Percentiles rank a stretch among this genome's conserved stretches.
Evolutionary conservation across 2,888 invertebrate genomes (phyloP).

Genomic region (Drosophila yooni): DNA sequence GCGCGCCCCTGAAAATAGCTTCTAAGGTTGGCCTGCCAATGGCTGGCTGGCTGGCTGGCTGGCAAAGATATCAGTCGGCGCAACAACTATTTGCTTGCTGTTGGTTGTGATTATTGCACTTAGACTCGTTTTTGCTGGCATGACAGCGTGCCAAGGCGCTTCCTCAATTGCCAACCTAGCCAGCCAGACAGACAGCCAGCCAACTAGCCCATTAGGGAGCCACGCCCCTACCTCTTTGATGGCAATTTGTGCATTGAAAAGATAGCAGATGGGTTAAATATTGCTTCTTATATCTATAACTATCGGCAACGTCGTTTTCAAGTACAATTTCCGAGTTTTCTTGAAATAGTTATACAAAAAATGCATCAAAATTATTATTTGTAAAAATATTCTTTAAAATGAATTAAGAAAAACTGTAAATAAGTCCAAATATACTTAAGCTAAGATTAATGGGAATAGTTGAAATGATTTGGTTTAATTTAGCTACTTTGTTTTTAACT

Average conservation of each 20-base stretch:
- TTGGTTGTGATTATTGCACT: slow-evolving; percentile 1
- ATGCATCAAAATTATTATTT: neutral
- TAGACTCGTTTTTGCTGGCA: neutral
- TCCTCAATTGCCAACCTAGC: neutral
- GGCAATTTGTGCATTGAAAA: neutral
- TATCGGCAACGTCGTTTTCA: neutral
- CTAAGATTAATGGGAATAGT: neutral
- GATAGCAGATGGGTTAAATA: neutral
- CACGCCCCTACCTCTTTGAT: neutral
- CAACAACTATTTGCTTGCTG: slow-evolving; percentile 2
- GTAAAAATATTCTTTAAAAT: neutral
- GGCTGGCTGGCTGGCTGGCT: neutral
- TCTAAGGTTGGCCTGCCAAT: slow-evolving; percentile 74
- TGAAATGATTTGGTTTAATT: neutral
- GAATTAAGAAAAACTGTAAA: neutral
- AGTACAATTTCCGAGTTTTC: neutral
- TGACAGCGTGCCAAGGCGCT: slow-evolving; percentile 13
- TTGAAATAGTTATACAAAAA: neutral
- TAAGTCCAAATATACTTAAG: neutral
- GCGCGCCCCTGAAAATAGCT: slow-evolving; percentile 81
- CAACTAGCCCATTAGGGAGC: neutral
- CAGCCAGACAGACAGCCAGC: neutral
- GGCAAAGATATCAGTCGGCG: slow-evolving; percentile 12
- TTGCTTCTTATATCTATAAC: neutral
- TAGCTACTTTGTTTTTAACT: neutral